Conservation (phyloP, 37 sponge, comb jelly and placozoan species). For the Hexactinellida sp. region DNA sequence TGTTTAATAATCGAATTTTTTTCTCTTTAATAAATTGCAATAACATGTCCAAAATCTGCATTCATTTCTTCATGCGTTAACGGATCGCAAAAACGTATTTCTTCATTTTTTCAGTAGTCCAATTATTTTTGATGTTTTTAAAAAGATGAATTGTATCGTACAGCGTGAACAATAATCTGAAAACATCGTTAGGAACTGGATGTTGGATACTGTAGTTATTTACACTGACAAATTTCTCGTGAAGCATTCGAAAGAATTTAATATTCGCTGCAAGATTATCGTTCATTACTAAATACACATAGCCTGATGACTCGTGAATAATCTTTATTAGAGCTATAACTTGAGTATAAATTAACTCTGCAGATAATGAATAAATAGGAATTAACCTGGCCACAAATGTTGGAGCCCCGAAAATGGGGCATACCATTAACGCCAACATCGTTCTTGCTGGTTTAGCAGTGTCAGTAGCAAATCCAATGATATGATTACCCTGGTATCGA, state of each 20-base stretch:
- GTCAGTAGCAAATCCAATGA: neutral
- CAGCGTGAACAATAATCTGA: too few species aligned
- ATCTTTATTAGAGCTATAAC: neutral
- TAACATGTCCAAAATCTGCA: neutral
- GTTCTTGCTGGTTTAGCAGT: neutral
- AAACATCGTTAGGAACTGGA: neutral
- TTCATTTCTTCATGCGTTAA: neutral
- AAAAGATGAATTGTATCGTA: too few species aligned
- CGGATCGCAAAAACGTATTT: neutral
- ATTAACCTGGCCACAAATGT: neutral
- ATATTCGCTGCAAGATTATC: neutral
- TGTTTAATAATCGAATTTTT: neutral
- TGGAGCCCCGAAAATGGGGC: constrained; percentile 6
- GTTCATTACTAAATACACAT: too few species aligned
- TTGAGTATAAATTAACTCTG: neutral
- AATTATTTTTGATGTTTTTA: too few species aligned
- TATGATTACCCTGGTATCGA: neutral
- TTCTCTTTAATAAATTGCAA: neutral
- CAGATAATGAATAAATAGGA: neutral
- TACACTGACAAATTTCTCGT: neutral
- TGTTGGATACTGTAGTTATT: neutral
- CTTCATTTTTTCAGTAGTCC: neutral
- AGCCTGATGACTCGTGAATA: neutral
- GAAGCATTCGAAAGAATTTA: neutral
- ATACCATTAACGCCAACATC: neutral